Evolutionary conservation across 2,797 vertebrate species (phyloP).

Genomic region (Dicrostonyx torquatus): DNA sequence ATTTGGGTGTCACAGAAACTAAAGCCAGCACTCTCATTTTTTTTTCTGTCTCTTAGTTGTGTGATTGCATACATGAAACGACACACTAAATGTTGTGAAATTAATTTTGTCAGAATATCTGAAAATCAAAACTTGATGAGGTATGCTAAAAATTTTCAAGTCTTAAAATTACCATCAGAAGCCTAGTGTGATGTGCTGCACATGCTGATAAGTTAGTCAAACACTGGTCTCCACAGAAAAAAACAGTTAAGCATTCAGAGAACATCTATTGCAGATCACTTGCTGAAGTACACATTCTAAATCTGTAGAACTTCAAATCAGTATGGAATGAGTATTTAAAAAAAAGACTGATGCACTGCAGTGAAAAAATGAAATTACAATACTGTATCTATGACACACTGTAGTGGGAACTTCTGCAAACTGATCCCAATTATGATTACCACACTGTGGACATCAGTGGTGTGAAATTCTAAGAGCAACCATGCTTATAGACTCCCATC

Average conservation of each 20-base stretch:
- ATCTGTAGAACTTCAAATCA: neutral
- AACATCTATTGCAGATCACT: neutral
- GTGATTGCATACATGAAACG: neutral
- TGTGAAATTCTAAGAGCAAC: neutral
- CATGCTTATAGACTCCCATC: neutral
- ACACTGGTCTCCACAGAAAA: neutral
- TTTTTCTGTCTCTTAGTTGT: neutral
- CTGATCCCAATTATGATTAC: neutral
- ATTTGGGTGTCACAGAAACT: neutral
- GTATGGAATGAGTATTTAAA: neutral
- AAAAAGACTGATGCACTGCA: neutral
- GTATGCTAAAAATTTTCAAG: neutral
- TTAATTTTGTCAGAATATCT: neutral
- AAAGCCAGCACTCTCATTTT: neutral
- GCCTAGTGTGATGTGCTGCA: neutral
- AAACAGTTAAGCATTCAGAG: neutral
- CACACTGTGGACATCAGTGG: neutral
- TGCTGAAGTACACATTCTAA: neutral
- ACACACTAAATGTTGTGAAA: neutral
- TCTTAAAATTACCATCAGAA: neutral
- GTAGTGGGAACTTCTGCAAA: neutral
- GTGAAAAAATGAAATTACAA: neutral
- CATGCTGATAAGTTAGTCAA: neutral
- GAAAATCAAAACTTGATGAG: neutral
- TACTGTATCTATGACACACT: no score